These are phyloP conservation scores for Gopherus evgoodei DNA, from an alignment of 2,113 vertebrate genomes.

Conservation along the genomic window DNA sequence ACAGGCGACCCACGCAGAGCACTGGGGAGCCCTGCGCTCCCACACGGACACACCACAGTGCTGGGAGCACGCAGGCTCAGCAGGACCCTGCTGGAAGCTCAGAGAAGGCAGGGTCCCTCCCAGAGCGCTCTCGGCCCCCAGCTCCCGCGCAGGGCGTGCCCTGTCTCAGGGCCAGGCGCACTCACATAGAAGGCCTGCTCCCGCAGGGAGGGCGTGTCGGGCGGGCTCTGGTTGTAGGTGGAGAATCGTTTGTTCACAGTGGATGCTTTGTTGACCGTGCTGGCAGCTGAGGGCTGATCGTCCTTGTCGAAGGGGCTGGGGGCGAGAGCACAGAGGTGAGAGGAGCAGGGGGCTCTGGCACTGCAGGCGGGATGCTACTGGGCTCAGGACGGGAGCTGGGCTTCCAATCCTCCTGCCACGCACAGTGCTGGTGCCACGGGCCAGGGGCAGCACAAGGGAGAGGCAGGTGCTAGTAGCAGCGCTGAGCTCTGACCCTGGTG, in stretches of 20 bases:
- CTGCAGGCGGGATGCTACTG: too few relatives aligned
- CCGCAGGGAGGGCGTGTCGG: conserved; percentile 91
- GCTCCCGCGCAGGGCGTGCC: neutral
- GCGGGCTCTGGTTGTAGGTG: conserved; percentile 94
- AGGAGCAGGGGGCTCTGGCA: neutral
- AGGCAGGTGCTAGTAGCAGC: neutral
- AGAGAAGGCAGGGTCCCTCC: neutral
- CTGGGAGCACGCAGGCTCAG: neutral
- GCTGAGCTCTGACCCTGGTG: neutral
- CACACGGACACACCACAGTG: too few relatives aligned
- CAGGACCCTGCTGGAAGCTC: neutral
- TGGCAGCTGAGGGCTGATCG: conserved; percentile 87
- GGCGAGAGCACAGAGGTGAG: neutral
- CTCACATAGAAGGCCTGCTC: conserved; percentile 99
- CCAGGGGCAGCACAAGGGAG: neutral
- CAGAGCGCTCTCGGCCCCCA: too few relatives aligned
- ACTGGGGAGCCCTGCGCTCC: too few relatives aligned
- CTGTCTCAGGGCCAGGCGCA: conserved; percentile 22
- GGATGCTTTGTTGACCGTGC: conserved; percentile 90
- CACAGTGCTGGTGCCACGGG: neutral
- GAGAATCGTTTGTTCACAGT: conserved; percentile 94
- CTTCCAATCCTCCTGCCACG: neutral
- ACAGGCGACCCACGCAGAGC: neutral
- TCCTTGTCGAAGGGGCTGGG: conserved; percentile 96
- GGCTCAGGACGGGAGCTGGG: neutral